A percentile compares a stretch with the other conserved stretches of the same genome.
These are phyloP conservation scores for Burhinus bistriatus DNA, from an alignment of 2,113 vertebrate species.

Conservation along the genomic window DNA sequence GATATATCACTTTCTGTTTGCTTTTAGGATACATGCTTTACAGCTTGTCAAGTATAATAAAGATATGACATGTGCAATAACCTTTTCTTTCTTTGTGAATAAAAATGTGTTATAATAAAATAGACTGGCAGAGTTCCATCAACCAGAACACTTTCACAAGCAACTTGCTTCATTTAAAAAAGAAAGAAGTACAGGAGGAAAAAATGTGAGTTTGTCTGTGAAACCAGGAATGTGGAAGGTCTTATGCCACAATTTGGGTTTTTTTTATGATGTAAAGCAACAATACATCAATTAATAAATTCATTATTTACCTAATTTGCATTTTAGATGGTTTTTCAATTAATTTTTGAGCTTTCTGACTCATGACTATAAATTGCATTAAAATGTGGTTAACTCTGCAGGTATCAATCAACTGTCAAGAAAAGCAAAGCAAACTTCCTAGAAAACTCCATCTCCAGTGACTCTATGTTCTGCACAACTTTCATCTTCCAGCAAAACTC, in stretches of 20 bases:
- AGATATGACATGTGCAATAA: conserved; percentile 13
- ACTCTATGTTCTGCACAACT: neutral
- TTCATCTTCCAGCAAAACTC: neutral
- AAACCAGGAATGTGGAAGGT: neutral
- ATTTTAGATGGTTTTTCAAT: neutral
- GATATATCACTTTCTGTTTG: neutral
- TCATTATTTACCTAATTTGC: neutral
- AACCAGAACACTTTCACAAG: neutral
- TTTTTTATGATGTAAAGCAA: neutral
- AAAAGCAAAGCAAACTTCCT: neutral
- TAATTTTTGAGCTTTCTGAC: neutral
- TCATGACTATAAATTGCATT: neutral
- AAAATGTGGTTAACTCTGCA: neutral
- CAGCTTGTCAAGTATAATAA: neutral
- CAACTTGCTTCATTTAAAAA: neutral
- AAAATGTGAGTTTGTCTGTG: neutral
- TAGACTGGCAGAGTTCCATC: neutral
- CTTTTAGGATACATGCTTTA: neutral
- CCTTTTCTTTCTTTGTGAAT: conserved; percentile 9
- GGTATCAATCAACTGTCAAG: neutral
- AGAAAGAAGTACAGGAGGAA: neutral
- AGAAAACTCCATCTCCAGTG: neutral
- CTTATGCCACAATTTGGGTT: neutral
- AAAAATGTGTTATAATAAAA: conserved; percentile 24
- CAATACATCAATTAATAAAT: neutral